phyloP scores from a whole-genome alignment of 2,888 invertebrate species.

The Sclerodermus sp. region DNA sequence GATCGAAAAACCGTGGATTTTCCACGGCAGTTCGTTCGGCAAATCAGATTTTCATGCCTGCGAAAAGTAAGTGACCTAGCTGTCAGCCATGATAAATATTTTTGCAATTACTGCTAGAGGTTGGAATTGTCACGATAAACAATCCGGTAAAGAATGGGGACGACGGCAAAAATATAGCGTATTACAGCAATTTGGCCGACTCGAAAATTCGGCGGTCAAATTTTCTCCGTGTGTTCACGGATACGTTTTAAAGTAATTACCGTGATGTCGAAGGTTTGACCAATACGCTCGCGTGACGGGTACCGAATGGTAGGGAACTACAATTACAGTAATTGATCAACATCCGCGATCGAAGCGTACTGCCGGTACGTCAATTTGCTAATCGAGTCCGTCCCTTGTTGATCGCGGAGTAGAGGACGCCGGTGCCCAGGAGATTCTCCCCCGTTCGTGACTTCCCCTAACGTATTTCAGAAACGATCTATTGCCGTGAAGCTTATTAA shows the following conservation, averaged over 20 bases:
- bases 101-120: no score
- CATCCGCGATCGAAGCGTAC: constrained; percentile 25
- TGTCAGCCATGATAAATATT: no score
- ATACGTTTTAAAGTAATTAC: constrained; percentile 24
- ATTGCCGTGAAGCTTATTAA: no score
- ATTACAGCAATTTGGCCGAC: background rate
- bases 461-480: background rate
- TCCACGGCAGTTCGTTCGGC: no score
- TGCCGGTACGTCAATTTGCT: constrained; percentile 25
- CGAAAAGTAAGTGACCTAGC: no score
- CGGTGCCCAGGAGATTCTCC: background rate
- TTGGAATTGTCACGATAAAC: no score
- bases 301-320: constrained; percentile 13
- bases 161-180: no score
- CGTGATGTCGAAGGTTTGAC: constrained; percentile 1
- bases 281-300: constrained; percentile 24
- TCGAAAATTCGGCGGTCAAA: background rate
- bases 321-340: constrained; percentile 35
- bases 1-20: no score
- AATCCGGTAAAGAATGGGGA: no score
- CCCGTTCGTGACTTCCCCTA: background rate
- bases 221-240: constrained; percentile 1
- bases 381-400: constrained; percentile 22
- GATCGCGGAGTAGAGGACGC: background rate
- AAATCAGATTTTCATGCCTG: no score